Percentiles rank a stretch among this genome's conserved stretches.
These are phyloP conservation scores for Paramuricea clavata DNA, from an alignment of 92 coral and sea anemone species.

Conservation along the genomic window DNA sequence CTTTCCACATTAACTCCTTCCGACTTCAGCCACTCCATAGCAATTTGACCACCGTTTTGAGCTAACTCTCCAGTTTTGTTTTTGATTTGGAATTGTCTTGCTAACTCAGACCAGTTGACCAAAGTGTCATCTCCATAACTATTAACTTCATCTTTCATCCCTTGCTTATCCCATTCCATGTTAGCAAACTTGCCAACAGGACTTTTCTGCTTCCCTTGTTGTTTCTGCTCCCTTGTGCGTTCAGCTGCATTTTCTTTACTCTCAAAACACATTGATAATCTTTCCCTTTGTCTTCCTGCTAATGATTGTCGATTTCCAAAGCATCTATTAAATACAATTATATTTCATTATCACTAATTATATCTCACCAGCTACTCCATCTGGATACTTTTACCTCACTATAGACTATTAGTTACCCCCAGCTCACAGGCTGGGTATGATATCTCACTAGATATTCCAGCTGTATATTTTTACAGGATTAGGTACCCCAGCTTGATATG, in stretches of 20 bases:
- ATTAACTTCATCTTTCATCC: constrained; percentile 15
- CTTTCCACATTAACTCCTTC: constrained; percentile 1
- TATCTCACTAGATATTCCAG: too few species aligned
- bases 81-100: constrained; percentile 3
- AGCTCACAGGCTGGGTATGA: too few species aligned
- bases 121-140: background rate
- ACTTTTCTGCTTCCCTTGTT: background rate
- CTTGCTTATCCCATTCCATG: constrained; percentile 23
- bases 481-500: too few species aligned
- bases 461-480: too few species aligned
- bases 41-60: constrained; percentile 3
- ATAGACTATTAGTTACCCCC: too few species aligned
- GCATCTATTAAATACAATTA: background rate
- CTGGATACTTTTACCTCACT: too few species aligned
- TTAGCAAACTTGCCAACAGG: background rate
- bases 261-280: constrained; percentile 26
- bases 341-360: background rate
- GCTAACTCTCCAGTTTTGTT: background rate
- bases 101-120: constrained; percentile 24
- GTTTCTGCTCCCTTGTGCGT: background rate
- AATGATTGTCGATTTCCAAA: constrained; percentile 41
- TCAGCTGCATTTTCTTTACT: constrained; percentile 22
- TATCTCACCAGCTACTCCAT: too few species aligned
- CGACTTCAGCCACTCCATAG: constrained; percentile 5
- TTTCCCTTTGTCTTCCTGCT: constrained; percentile 45